Percentiles rank a stretch among this genome's conserved stretches.
These are phyloP conservation scores for Metellina segmentata DNA, from an alignment of 2,888 invertebrate genomes.

Conservation along the genomic window DNA sequence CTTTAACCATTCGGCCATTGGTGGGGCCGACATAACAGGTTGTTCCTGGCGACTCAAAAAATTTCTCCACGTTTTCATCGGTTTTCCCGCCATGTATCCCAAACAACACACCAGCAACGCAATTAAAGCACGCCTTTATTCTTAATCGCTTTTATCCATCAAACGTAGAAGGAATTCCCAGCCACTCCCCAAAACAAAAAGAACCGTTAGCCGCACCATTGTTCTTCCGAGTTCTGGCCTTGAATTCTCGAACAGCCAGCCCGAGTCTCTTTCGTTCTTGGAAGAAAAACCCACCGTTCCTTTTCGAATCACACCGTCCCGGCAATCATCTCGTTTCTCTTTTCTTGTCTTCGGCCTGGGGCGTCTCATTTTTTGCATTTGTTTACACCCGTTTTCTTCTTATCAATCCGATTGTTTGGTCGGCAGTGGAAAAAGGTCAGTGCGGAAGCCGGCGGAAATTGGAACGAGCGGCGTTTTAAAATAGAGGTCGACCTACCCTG, in stretches of 20 bases:
- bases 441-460: slow-evolving; percentile 57
- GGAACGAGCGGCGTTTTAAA: slow-evolving; percentile 55
- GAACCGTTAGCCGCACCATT: background rate
- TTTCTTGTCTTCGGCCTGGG: slow-evolving; percentile 33
- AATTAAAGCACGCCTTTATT: background rate
- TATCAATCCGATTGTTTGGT: slow-evolving; percentile 50
- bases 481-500: slow-evolving; percentile 64
- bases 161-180: background rate
- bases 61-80: background rate
- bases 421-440: slow-evolving; percentile 57
- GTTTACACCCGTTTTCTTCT: slow-evolving; percentile 30
- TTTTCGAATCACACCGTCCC: background rate
- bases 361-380: slow-evolving; percentile 43
- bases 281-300: background rate
- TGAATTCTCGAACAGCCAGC: slow-evolving; percentile 5
- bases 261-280: slow-evolving; percentile 7
- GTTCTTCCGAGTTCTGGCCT: background rate
- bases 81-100: background rate
- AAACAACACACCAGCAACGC: background rate
- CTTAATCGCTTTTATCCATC: background rate
- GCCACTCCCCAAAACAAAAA: background rate
- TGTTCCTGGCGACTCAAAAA: background rate
- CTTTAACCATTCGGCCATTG: too few relatives aligned
- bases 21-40: too few relatives aligned
- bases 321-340: slow-evolving; percentile 13